Evolutionary conservation across 2,113 vertebrate species (phyloP).

Genomic region (Hucho hucho): DNA sequence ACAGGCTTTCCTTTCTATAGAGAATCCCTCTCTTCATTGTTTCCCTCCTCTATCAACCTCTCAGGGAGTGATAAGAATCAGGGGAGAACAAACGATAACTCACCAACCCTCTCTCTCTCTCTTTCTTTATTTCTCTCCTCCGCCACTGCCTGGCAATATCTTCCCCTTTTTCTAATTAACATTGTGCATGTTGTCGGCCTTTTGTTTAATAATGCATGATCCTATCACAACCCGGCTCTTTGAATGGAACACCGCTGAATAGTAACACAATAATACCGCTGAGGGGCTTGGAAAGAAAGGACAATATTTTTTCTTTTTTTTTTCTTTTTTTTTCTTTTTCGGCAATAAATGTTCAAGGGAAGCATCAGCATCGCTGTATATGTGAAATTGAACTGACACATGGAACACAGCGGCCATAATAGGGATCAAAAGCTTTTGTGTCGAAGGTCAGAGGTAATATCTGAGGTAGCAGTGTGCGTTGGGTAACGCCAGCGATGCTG

Average conservation of each 20-base stretch:
- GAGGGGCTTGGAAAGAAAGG: conserved; percentile 59
- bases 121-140: conserved; percentile 1
- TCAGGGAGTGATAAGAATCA: conserved; percentile 68
- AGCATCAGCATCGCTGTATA: conserved; percentile 33
- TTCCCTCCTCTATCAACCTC: conserved; percentile 32
- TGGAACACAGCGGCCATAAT: conserved; percentile 8
- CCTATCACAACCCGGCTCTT: conserved; percentile 71
- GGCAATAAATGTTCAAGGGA: conserved; percentile 57
- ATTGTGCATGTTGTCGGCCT: conserved; percentile 72
- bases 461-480: too few species aligned
- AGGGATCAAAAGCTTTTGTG: conserved; percentile 4
- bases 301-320: conserved; percentile 41
- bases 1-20: conserved; percentile 47
- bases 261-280: conserved; percentile 68
- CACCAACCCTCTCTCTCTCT: conserved; percentile 53
- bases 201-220: conserved; percentile 75
- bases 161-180: conserved; percentile 70
- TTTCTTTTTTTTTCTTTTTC: conserved; percentile 11
- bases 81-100: conserved; percentile 46
- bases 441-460: conserved; percentile 1
- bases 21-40: conserved; percentile 53
- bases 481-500: neutral
- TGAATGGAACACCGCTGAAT: conserved; percentile 69
- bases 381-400: conserved; percentile 24
- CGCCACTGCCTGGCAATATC: conserved; percentile 20